Conservation (phyloP, 2,797 vertebrate genomes). For the Leptodactylus fallax region DNA sequence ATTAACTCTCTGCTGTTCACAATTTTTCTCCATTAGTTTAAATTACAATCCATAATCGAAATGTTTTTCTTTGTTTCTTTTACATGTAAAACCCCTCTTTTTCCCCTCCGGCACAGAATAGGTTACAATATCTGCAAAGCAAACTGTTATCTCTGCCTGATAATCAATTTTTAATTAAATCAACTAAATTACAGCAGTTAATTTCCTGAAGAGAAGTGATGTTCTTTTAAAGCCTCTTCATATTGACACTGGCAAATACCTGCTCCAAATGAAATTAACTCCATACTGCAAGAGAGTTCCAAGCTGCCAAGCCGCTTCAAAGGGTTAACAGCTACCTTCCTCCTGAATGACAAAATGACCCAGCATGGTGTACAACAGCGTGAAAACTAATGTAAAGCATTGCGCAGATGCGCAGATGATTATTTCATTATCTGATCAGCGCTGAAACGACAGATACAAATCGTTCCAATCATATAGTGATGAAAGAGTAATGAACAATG, state of each 20-base stretch:
- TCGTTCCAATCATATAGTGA: conserved; percentile 78
- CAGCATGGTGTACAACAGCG: conserved; percentile 72
- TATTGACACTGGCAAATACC: conserved; percentile 61
- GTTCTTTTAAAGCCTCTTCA: conserved; percentile 25
- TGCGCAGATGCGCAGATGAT: conserved; percentile 77
- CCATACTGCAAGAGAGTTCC: neutral
- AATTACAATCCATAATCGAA: neutral
- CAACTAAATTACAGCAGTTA: conserved; percentile 31
- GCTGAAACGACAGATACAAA: conserved; percentile 80
- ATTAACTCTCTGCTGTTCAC: neutral
- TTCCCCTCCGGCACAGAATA: neutral
- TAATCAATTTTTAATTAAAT: conserved; percentile 56
- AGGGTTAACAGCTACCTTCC: conserved; percentile 65
- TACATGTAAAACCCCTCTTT: neutral
- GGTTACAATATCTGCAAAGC: conserved; percentile 34
- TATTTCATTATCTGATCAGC: conserved; percentile 80
- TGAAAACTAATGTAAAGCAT: conserved; percentile 76
- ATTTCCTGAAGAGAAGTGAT: conserved; percentile 51
- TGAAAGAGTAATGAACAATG: conserved; percentile 81
- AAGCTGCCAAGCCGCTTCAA: neutral
- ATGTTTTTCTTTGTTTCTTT: neutral
- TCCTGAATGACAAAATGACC: conserved; percentile 75
- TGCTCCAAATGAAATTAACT: conserved; percentile 19
- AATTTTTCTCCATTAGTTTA: neutral
- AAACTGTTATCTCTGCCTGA: conserved; percentile 51